Conservation (phyloP, 2,888 invertebrate genomes). For the Alsophila aescularia region DNA sequence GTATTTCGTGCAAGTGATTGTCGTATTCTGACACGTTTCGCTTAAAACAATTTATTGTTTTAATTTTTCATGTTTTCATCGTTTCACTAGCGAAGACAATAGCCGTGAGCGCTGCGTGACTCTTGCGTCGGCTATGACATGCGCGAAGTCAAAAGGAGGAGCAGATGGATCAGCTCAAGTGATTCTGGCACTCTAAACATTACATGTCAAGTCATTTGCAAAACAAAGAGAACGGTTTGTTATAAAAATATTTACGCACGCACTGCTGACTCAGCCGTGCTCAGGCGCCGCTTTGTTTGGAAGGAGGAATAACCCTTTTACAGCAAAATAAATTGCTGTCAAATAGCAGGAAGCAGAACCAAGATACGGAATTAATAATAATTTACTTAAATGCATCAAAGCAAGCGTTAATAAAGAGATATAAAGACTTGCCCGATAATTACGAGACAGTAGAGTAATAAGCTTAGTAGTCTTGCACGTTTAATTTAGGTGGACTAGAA, state of each 20-base stretch:
- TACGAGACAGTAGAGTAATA: no score
- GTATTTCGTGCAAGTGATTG: constrained; percentile 12
- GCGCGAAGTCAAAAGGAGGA: constrained; percentile 53
- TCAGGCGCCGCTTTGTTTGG: constrained; percentile 72
- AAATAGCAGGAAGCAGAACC: constrained; percentile 50
- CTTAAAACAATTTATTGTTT: constrained; percentile 11
- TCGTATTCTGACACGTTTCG: constrained; percentile 1
- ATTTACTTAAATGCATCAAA: no score
- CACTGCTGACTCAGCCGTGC: constrained; percentile 72
- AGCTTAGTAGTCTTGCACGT: no score
- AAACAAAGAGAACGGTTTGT: constrained; percentile 75
- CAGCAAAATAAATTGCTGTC: constrained; percentile 71
- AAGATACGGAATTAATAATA: no score
- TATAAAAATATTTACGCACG: constrained; percentile 82
- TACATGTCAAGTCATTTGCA: constrained; percentile 74
- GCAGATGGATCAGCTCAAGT: constrained; percentile 70
- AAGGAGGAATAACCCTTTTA: constrained; percentile 67
- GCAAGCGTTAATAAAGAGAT: no score
- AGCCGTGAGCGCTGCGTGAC: constrained; percentile 43
- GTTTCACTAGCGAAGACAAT: constrained; percentile 41
- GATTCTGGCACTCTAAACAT: constrained; percentile 68
- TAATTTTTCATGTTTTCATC: constrained; percentile 31
- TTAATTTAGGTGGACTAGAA: no score
- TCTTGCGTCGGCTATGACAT: constrained; percentile 48
- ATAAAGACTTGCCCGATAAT: no score